A percentile compares a stretch with the other conserved stretches of the same genome.
phyloP scores from a whole-genome alignment of 2,113 vertebrate genomes.

The Pituophis catenifer region DNA sequence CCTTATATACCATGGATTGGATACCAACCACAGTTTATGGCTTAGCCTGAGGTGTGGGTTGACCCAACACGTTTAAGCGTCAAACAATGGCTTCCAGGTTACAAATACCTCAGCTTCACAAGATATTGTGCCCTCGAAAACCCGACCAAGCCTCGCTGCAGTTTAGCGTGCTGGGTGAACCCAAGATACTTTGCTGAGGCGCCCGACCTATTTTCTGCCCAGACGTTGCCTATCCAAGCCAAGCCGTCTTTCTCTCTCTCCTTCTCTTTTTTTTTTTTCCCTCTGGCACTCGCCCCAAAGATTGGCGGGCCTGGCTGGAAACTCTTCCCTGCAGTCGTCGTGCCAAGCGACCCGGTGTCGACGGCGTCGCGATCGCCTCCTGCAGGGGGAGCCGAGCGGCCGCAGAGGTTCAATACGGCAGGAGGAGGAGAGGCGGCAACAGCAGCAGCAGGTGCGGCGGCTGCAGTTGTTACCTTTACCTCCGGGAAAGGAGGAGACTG shows the following conservation, averaged over 20 bases:
- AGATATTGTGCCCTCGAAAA: background rate
- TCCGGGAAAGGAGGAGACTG: conserved; percentile 1
- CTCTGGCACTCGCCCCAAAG: background rate
- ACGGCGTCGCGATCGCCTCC: background rate
- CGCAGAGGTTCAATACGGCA: background rate
- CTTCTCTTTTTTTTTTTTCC: no score
- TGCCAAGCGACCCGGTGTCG: background rate
- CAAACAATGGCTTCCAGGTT: background rate
- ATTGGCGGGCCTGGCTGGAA: no score
- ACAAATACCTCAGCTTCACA: background rate
- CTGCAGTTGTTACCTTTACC: conserved; percentile 26
- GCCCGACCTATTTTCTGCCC: background rate
- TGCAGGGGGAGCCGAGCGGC: conserved; percentile 30
- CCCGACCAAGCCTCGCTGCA: background rate
- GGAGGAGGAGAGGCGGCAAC: background rate
- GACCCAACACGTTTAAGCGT: background rate
- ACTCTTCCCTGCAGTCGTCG: background rate
- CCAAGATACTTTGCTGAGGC: background rate
- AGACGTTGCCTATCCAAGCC: background rate
- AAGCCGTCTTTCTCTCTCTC: background rate
- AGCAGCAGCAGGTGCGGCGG: conserved; percentile 1
- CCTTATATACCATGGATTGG: background rate
- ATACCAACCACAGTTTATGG: background rate
- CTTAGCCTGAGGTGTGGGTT: background rate
- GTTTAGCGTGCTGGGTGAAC: background rate